Evolutionary conservation across 2,888 invertebrate species (phyloP).

Genomic region (Cenopis cana): DNA sequence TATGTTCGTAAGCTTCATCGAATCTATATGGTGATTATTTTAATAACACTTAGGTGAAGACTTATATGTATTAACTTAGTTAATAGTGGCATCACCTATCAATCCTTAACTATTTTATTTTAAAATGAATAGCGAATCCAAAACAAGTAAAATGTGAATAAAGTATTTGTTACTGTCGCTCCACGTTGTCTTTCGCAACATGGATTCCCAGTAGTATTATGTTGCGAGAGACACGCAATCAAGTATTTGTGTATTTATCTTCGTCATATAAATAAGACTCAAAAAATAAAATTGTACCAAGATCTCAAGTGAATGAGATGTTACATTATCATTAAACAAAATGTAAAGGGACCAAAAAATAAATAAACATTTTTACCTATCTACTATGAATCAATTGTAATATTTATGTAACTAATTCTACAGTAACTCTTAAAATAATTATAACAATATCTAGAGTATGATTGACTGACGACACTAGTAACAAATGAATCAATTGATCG

Average conservation of each 20-base stretch:
- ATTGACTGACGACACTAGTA: conserved; percentile 18
- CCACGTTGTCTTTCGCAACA: not conserved
- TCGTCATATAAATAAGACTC: conserved; percentile 19
- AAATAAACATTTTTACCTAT: conserved; percentile 32
- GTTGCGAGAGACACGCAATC: conserved; percentile 1
- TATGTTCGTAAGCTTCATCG: conserved; percentile 24
- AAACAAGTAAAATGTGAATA: not conserved
- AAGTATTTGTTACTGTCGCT: not conserved
- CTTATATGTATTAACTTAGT: not conserved
- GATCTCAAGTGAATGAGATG: conserved; percentile 7
- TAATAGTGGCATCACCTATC: not conserved
- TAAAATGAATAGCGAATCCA: not conserved
- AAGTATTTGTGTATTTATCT: conserved; percentile 27
- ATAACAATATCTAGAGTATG: conserved; percentile 39
- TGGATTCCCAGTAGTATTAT: no score
- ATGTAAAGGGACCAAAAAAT: conserved; percentile 39
- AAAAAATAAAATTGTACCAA: conserved; percentile 10
- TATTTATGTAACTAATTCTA: conserved; percentile 34
- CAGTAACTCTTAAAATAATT: conserved; percentile 38
- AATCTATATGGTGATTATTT: conserved; percentile 10
- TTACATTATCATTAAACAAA: conserved; percentile 20
- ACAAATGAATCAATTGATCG: conserved; percentile 26
- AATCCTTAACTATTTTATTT: conserved; percentile 1
- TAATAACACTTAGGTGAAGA: conserved; percentile 20
- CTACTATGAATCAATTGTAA: conserved; percentile 26